These are phyloP conservation scores for Physocephala rufipes DNA, from an alignment of 2,888 invertebrate species.

Conservation along the genomic window DNA sequence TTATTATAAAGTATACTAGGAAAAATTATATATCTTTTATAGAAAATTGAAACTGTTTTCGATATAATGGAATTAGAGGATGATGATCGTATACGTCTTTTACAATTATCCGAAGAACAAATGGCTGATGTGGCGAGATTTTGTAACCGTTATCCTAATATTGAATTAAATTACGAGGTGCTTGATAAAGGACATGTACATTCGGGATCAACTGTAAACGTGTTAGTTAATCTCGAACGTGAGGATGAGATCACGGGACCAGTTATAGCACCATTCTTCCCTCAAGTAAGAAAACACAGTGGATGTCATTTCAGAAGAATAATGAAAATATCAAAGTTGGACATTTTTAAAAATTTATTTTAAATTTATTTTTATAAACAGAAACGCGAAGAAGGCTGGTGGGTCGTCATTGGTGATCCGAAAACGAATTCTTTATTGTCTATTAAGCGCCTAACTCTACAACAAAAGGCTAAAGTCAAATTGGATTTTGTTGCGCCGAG, in stretches of 20 bases:
- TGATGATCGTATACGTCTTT: conserved; percentile 79
- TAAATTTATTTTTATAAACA: conserved; percentile 59
- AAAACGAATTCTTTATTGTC: conserved; percentile 93
- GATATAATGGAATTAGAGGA: conserved; percentile 86
- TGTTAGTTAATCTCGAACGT: conserved; percentile 90
- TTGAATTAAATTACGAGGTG: conserved; percentile 93
- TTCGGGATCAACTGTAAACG: conserved; percentile 87
- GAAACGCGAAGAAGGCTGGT: conserved; percentile 94
- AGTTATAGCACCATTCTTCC: conserved; percentile 98
- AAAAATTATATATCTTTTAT: conserved; percentile 9
- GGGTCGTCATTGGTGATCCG: conserved; percentile 99
- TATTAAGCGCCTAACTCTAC: conserved; percentile 95
- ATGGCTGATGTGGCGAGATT: conserved; percentile 98
- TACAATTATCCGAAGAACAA: conserved; percentile 84
- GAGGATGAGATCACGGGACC: conserved; percentile 98
- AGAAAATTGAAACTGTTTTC: conserved; percentile 77
- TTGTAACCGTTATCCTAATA: conserved; percentile 99
- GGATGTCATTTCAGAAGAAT: too few species aligned
- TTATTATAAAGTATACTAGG: neutral
- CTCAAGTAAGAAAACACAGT: conserved; percentile 78
- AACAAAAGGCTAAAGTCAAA: conserved; percentile 86
- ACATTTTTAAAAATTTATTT: neutral
- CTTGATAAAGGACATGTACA: conserved; percentile 79
- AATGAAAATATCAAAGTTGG: conserved; percentile 6
- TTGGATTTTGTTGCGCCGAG: conserved; percentile 87